phyloP scores from a whole-genome alignment of 2,113 vertebrate species.

The Perca flavescens region DNA sequence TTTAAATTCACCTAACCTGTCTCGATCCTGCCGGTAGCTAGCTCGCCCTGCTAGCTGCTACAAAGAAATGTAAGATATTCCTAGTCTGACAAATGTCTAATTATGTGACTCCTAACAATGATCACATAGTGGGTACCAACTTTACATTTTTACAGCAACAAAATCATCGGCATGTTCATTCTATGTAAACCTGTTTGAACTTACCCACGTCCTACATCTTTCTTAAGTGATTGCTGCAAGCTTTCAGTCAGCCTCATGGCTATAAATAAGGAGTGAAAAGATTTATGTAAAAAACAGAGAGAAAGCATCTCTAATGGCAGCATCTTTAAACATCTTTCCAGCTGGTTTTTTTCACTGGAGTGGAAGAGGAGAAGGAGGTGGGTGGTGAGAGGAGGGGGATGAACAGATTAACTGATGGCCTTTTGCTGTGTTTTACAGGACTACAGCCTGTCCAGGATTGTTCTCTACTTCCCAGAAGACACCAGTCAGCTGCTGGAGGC shows the following conservation, averaged over 20 bases:
- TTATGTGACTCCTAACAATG: not conserved
- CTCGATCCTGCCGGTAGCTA: too few species aligned
- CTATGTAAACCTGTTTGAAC: constrained; percentile 21
- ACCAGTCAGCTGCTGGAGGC: constrained; percentile 76
- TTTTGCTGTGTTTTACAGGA: constrained; percentile 80
- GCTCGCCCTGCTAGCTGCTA: too few species aligned
- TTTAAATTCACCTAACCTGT: too few species aligned
- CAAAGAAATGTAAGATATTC: not conserved
- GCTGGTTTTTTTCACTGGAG: constrained; percentile 35
- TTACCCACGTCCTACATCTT: constrained; percentile 3
- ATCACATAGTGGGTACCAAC: not conserved
- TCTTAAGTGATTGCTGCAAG: constrained; percentile 26
- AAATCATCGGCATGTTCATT: not conserved
- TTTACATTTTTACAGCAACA: not conserved
- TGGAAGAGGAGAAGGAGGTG: constrained; percentile 38
- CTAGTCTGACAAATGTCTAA: not conserved
- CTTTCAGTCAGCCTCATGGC: constrained; percentile 29
- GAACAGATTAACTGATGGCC: constrained; percentile 80
- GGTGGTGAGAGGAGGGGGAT: constrained; percentile 2
- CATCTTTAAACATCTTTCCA: constrained; percentile 41
- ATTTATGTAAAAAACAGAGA: constrained; percentile 38
- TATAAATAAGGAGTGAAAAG: constrained; percentile 18
- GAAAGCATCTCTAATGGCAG: constrained; percentile 37
- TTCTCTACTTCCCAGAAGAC: constrained; percentile 76
- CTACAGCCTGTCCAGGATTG: constrained; percentile 62